Evolutionary conservation across 1,140 invertebrate genomes (phyloP).

Genomic region (Drosophila virilis): DNA sequence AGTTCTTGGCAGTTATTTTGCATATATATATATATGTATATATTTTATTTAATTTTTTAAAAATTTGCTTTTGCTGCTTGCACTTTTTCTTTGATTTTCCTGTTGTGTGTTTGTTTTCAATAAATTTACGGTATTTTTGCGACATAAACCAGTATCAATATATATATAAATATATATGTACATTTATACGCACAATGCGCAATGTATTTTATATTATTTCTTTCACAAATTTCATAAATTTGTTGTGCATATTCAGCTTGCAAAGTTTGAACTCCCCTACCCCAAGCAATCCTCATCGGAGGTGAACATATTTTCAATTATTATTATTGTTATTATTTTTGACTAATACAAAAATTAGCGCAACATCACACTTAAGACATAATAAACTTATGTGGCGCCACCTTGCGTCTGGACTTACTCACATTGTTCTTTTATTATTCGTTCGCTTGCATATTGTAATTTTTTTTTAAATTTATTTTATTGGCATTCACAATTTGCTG

Average conservation of each 20-base stretch:
- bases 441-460: constrained; percentile 4
- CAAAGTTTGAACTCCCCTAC: background rate
- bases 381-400: constrained; percentile 21
- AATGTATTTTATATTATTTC: constrained; percentile 73
- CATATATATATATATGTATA: constrained; percentile 33
- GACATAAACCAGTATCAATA: constrained; percentile 57
- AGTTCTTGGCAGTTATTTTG: constrained; percentile 80
- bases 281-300: background rate
- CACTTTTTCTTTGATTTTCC: constrained; percentile 23
- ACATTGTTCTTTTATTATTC: constrained; percentile 12
- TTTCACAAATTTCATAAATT: constrained; percentile 47
- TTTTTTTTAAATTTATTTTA: constrained; percentile 4
- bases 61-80: constrained; percentile 46
- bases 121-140: constrained; percentile 48
- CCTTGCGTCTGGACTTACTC: constrained; percentile 23
- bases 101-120: constrained; percentile 5
- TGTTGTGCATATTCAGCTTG: constrained; percentile 15
- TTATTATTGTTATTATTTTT: background rate
- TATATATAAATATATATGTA: constrained; percentile 37
- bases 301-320: background rate
- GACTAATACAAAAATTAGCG: constrained; percentile 17
- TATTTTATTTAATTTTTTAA: constrained; percentile 58
- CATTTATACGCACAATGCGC: constrained; percentile 37
- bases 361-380: constrained; percentile 26
- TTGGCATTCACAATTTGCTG: constrained; percentile 24